Conservation (phyloP, 2,797 vertebrate species). For the Chiroxiphia lanceolata region DNA sequence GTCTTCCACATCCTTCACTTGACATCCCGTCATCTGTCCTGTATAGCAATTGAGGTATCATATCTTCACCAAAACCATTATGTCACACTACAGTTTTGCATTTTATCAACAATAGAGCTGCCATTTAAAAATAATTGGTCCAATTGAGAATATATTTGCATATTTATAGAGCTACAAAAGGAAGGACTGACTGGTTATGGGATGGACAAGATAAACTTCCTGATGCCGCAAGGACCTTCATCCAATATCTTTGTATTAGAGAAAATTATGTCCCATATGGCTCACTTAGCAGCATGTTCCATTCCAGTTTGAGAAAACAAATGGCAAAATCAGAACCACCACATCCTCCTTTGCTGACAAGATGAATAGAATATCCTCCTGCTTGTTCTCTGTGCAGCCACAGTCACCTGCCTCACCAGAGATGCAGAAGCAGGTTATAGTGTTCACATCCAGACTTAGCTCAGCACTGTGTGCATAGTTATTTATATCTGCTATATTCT, state of each 20-base stretch:
- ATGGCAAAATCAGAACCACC: background rate
- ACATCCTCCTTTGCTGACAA: background rate
- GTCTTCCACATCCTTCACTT: background rate
- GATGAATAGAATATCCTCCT: background rate
- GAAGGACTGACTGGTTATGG: background rate
- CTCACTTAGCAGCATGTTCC: background rate
- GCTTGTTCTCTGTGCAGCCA: background rate
- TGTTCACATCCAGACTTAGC: background rate
- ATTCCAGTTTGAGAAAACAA: background rate
- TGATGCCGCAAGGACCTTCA: background rate
- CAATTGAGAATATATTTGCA: background rate
- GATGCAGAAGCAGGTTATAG: background rate
- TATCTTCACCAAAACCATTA: background rate
- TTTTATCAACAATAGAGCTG: background rate
- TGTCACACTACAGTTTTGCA: background rate
- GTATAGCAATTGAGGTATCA: background rate
- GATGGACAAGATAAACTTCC: background rate
- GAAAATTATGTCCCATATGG: background rate
- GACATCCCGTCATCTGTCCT: background rate
- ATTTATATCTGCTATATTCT: background rate
- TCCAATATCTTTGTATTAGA: background rate
- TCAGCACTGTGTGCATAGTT: background rate
- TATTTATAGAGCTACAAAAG: background rate
- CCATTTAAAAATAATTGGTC: background rate
- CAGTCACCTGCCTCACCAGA: background rate